Percentiles rank a stretch among this genome's conserved stretches.
Conservation (phyloP, 2,113 vertebrate genomes). For the Parus major region DNA sequence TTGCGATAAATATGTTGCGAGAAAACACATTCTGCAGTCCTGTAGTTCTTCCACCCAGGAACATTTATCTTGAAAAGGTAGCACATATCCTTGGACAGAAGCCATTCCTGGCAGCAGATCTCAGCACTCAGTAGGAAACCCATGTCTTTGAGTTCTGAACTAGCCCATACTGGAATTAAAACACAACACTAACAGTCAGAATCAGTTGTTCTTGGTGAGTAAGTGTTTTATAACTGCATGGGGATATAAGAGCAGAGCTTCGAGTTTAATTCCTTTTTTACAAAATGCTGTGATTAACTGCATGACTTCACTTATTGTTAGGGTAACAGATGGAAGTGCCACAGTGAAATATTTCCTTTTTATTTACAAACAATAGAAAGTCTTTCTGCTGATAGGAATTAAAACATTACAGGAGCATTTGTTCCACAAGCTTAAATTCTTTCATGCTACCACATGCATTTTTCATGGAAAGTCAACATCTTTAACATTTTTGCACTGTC, state of each 20-base stretch:
- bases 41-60: not conserved
- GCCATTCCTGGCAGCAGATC: conserved; percentile 50
- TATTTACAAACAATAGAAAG: conserved; percentile 79
- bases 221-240: conserved; percentile 61
- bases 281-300: conserved; percentile 73
- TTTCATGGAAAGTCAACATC: conserved; percentile 63
- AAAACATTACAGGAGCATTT: conserved; percentile 58
- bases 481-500: conserved; percentile 63
- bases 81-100: conserved; percentile 27
- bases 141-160: conserved; percentile 32
- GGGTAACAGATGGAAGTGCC: conserved; percentile 73
- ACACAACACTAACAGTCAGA: conserved; percentile 56
- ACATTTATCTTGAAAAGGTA: conserved; percentile 54
- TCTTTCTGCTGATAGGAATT: conserved; percentile 60
- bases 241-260: conserved; percentile 41
- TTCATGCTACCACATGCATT: conserved; percentile 54
- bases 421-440: conserved; percentile 58
- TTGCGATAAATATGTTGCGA: not conserved
- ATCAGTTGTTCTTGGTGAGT: conserved; percentile 50
- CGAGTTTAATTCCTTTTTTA: conserved; percentile 56
- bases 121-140: conserved; percentile 40
- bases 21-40: conserved; percentile 7
- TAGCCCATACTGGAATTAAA: conserved; percentile 49
- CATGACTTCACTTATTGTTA: conserved; percentile 66
- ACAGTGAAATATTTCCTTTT: conserved; percentile 75